phyloP scores from a whole-genome alignment of 2,888 invertebrate genomes.

The Liopterus haemorrhoidalis region DNA sequence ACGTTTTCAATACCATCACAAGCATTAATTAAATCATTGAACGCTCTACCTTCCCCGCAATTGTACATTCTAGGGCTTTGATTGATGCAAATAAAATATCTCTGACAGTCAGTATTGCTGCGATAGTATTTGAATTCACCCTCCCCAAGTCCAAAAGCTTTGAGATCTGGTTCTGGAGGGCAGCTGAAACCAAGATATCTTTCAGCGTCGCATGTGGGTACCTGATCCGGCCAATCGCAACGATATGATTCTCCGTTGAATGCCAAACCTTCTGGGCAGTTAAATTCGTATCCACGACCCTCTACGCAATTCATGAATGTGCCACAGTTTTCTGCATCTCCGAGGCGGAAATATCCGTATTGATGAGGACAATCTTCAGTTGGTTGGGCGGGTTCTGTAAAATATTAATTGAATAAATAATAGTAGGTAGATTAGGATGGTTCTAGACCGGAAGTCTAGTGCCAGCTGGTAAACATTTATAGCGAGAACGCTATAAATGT shows the following conservation, averaged over 20 bases:
- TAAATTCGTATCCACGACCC: conserved; percentile 64
- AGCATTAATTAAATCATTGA: conserved; percentile 63
- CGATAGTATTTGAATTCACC: conserved; percentile 51
- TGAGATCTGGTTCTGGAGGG: conserved; percentile 55
- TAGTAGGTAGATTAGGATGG: conserved; percentile 1
- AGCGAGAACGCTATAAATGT: no score
- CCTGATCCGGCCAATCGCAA: conserved; percentile 86
- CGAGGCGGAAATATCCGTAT: conserved; percentile 72
- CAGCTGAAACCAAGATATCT: conserved; percentile 76
- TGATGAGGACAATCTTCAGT: conserved; percentile 78
- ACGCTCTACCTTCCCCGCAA: conserved; percentile 72
- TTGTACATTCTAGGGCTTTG: conserved; percentile 66
- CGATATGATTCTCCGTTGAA: conserved; percentile 65
- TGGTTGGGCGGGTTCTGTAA: conserved; percentile 61
- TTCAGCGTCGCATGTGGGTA: conserved; percentile 73
- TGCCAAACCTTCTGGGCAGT: conserved; percentile 80
- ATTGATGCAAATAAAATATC: conserved; percentile 72
- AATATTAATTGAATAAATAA: conserved; percentile 10
- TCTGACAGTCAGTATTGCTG: conserved; percentile 63
- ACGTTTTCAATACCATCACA: conserved; percentile 78
- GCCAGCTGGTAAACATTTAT: no score
- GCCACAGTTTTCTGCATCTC: conserved; percentile 63
- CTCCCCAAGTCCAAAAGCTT: conserved; percentile 43
- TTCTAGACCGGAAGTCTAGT: no score
- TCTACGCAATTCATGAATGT: conserved; percentile 76